Percentiles rank a stretch among this genome's conserved stretches.
Evolutionary conservation across 1,140 invertebrate species (phyloP).

Genomic region (Branchinecta lindahli): DNA sequence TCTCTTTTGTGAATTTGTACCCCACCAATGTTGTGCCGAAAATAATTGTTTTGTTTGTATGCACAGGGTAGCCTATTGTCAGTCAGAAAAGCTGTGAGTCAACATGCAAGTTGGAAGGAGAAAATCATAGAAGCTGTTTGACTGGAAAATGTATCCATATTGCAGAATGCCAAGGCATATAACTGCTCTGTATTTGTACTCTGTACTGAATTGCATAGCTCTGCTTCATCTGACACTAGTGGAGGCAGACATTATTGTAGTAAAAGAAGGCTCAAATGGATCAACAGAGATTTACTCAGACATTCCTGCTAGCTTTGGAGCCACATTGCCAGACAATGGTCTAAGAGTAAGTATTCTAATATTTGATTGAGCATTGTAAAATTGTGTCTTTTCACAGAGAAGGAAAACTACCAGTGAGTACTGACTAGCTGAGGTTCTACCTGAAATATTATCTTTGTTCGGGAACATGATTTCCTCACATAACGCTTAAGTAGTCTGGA

Average conservation of each 20-base stretch:
- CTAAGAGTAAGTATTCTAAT: slow-evolving; percentile 31
- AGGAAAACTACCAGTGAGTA: no score
- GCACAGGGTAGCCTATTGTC: no score
- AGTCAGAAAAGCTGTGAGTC: no score
- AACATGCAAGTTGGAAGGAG: no score
- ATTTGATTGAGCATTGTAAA: neutral
- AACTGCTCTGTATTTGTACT: slow-evolving; percentile 21
- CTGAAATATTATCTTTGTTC: no score
- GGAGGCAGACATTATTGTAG: slow-evolving; percentile 35
- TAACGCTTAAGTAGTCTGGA: no score
- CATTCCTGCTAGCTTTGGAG: slow-evolving; percentile 49
- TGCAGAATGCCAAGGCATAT: slow-evolving; percentile 21
- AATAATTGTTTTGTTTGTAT: no score
- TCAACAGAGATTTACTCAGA: slow-evolving; percentile 46
- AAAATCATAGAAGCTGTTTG: no score
- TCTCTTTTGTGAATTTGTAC: no score
- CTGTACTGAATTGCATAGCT: slow-evolving; percentile 23
- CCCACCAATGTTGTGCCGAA: no score
- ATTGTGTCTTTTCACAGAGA: neutral
- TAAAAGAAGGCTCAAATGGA: slow-evolving; percentile 33
- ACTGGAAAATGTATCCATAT: slow-evolving; percentile 19
- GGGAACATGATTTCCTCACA: no score
- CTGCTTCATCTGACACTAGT: slow-evolving; percentile 26
- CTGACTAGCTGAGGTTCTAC: no score
- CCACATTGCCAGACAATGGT: slow-evolving; percentile 37